These are phyloP conservation scores for Morpho achilles DNA, from an alignment of 2,888 invertebrate genomes.

Conservation along the genomic window DNA sequence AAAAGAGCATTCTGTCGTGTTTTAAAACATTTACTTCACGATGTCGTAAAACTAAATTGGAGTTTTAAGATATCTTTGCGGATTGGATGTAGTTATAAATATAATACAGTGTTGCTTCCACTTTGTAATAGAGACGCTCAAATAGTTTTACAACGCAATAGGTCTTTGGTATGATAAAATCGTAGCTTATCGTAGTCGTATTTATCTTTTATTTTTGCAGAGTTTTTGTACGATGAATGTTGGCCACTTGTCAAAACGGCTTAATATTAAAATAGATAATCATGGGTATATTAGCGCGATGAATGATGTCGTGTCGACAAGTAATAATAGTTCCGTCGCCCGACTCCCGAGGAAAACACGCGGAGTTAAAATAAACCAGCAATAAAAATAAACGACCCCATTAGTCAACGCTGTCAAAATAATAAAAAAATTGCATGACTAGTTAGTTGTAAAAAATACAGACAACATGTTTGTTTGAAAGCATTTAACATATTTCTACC, in stretches of 20 bases:
- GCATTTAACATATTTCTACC: constrained; percentile 11
- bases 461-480: constrained; percentile 17
- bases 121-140: no score
- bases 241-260: constrained; percentile 61
- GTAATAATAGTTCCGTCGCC: constrained; percentile 66
- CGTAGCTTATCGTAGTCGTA: neutral
- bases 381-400: constrained; percentile 75
- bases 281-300: constrained; percentile 65
- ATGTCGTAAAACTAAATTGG: constrained; percentile 1
- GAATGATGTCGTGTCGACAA: constrained; percentile 71
- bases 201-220: constrained; percentile 12
- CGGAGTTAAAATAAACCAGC: constrained; percentile 67
- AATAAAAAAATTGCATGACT: constrained; percentile 34
- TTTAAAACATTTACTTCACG: neutral
- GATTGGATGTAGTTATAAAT: constrained; percentile 3
- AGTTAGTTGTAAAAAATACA: constrained; percentile 32
- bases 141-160: no score
- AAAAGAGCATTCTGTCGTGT: neutral
- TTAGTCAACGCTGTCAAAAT: constrained; percentile 76
- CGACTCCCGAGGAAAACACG: constrained; percentile 55
- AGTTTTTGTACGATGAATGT: constrained; percentile 32
- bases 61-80: neutral
- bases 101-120: no score
- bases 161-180: neutral
- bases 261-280: constrained; percentile 65